Conservation (phyloP, 2,888 invertebrate genomes). For the Cryptocephalus moraei region DNA sequence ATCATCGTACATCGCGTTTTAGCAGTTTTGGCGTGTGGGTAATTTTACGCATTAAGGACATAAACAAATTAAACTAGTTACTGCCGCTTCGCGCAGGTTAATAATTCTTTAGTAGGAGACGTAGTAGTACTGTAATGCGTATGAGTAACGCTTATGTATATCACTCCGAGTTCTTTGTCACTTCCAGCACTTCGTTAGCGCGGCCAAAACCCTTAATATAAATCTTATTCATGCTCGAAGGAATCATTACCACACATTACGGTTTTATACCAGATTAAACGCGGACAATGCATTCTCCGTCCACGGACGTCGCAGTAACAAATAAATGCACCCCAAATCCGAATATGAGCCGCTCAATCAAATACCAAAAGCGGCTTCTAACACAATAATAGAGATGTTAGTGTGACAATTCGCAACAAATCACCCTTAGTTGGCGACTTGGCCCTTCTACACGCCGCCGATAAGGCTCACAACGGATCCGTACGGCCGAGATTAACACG, state of each 20-base stretch:
- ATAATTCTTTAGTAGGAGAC: too few species aligned
- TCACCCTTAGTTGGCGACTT: constrained; percentile 17
- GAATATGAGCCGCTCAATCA: constrained; percentile 34
- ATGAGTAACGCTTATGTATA: too few species aligned
- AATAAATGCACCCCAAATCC: constrained; percentile 26
- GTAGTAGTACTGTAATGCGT: too few species aligned
- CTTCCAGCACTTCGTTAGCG: too few species aligned
- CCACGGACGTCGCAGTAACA: constrained; percentile 16
- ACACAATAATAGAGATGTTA: constrained; percentile 36
- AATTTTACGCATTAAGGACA: too few species aligned
- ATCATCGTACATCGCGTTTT: too few species aligned
- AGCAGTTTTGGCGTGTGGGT: too few species aligned
- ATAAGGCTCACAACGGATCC: constrained; percentile 4
- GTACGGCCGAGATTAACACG: constrained; percentile 37
- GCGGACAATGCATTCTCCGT: constrained; percentile 5
- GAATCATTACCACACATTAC: not conserved
- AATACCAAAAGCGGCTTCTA: constrained; percentile 32
- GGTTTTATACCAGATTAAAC: constrained; percentile 3
- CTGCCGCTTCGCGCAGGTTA: too few species aligned
- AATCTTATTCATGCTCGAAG: too few species aligned
- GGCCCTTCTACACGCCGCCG: constrained; percentile 1
- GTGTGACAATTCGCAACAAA: constrained; percentile 32
- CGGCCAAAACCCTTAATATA: too few species aligned
- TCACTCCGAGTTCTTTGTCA: too few species aligned
- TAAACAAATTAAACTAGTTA: too few species aligned